Conservation (phyloP, 2,113 vertebrate genomes). For the Marmota flaviventris region DNA sequence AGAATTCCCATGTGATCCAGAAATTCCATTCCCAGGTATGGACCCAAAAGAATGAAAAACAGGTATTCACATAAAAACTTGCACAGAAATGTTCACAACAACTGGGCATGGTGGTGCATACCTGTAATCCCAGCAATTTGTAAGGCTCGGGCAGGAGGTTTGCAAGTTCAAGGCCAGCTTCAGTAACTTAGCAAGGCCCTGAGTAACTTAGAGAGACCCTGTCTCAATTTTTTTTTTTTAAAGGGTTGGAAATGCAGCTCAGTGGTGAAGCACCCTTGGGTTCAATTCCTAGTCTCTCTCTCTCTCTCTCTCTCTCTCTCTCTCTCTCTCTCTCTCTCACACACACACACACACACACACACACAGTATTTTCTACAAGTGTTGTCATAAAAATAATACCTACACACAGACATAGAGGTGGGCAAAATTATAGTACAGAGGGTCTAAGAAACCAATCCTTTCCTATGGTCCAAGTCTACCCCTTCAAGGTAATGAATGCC, state of each 20-base stretch:
- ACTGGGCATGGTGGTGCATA: background rate
- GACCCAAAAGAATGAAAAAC: background rate
- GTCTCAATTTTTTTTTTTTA: background rate
- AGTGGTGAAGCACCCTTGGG: background rate
- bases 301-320: too few species aligned
- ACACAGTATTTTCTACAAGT: background rate
- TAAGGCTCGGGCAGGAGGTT: background rate
- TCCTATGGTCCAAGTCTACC: background rate
- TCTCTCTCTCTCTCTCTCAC: too few species aligned
- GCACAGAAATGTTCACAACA: background rate
- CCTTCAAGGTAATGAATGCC: background rate
- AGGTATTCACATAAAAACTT: background rate
- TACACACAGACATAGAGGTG: background rate
- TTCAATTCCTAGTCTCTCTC: background rate
- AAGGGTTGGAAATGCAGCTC: background rate
- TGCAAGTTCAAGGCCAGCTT: background rate
- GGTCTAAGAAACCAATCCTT: background rate
- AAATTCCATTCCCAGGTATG: background rate
- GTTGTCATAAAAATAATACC: background rate
- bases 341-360: background rate
- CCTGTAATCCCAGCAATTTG: background rate
- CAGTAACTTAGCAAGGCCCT: background rate
- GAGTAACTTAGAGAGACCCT: too few species aligned
- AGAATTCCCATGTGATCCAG: background rate
- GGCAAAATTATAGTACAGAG: background rate